phyloP scores from a whole-genome alignment of 2,797 vertebrate species.

The Cryptoprocta ferox region DNA sequence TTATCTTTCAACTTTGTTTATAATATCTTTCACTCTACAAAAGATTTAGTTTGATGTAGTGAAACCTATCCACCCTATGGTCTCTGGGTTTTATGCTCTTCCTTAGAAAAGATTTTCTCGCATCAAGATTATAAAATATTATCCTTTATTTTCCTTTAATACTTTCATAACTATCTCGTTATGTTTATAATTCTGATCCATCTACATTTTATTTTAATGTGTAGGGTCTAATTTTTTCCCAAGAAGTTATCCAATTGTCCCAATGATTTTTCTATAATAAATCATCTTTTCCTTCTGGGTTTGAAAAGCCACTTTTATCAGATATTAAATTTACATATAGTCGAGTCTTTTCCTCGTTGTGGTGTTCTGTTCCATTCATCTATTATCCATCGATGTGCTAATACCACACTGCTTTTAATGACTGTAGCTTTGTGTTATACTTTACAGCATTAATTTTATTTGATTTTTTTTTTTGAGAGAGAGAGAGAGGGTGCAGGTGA shows the following conservation, averaged over 20 bases:
- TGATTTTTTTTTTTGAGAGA: not conserved
- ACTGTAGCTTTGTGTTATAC: not conserved
- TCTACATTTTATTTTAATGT: not conserved
- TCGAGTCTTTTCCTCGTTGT: not conserved
- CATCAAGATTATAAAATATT: not conserved
- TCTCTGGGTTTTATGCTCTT: not conserved
- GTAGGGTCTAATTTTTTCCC: not conserved
- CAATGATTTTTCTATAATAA: not conserved
- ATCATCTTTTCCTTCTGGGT: not conserved
- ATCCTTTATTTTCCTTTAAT: not conserved
- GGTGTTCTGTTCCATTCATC: not conserved
- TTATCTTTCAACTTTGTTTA: not conserved
- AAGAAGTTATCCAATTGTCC: not conserved
- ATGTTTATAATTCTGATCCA: not conserved
- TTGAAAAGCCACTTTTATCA: constrained; percentile 7
- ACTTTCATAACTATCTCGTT: not conserved
- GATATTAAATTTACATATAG: not conserved
- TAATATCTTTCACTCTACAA: not conserved
- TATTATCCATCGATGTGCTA: not conserved
- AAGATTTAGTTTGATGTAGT: not conserved
- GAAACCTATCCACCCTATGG: not conserved
- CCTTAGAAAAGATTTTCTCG: not conserved
- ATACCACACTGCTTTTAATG: not conserved
- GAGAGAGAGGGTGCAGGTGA: too few relatives aligned
- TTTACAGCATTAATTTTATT: not conserved